These are phyloP conservation scores for Drosophila mulleri DNA, from an alignment of 2,888 invertebrate genomes.

Conservation along the genomic window DNA sequence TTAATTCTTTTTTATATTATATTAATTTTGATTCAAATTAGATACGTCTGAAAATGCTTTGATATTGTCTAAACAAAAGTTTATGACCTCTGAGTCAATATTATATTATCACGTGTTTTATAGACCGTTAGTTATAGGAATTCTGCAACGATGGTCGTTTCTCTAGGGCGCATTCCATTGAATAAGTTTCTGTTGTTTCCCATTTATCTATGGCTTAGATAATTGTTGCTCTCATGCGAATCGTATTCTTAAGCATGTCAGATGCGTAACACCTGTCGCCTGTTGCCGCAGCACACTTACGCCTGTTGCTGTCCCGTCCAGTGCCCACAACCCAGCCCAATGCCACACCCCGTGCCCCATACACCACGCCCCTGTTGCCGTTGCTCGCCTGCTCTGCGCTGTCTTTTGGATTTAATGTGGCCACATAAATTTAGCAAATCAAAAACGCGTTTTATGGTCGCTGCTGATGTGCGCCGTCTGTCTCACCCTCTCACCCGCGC, in stretches of 20 bases:
- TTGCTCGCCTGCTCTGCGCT: background rate
- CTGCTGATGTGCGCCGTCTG: slow-evolving; percentile 49
- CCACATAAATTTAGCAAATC: slow-evolving; percentile 77
- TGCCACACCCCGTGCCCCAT: background rate
- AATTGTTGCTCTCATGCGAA: background rate
- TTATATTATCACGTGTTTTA: too few species aligned
- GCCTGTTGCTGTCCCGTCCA: slow-evolving; percentile 14
- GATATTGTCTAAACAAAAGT: too few species aligned
- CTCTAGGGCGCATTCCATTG: background rate
- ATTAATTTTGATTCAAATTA: too few species aligned
- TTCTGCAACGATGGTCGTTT: background rate
- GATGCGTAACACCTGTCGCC: slow-evolving; percentile 59
- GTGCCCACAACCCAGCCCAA: background rate
- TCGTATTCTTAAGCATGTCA: background rate
- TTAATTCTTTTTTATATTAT: too few species aligned
- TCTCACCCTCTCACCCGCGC: slow-evolving; percentile 6
- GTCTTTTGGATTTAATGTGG: slow-evolving; percentile 65
- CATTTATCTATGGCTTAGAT: background rate
- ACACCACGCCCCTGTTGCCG: background rate
- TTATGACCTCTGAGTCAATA: too few species aligned
- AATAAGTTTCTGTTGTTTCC: background rate
- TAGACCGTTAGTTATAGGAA: background rate
- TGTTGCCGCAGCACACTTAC: slow-evolving; percentile 6
- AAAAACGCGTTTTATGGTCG: slow-evolving; percentile 75
- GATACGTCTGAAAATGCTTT: too few species aligned